Conservation (phyloP, 2,888 invertebrate genomes). For the Amiota mariae region DNA sequence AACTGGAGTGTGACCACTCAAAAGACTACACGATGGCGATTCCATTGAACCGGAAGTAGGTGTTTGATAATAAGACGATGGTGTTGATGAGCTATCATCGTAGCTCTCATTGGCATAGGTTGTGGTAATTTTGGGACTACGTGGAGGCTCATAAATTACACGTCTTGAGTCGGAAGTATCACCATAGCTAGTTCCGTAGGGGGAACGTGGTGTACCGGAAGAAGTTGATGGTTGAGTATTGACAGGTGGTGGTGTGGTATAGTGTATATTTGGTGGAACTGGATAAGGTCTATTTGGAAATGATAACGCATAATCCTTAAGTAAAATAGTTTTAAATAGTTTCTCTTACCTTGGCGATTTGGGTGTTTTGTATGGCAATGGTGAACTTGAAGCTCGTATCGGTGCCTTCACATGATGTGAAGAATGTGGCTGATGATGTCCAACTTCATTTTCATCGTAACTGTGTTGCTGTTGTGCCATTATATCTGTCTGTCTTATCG, state of each 20-base stretch:
- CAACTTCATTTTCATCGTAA: slow-evolving; percentile 58
- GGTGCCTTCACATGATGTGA: slow-evolving; percentile 52
- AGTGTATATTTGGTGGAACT: slow-evolving; percentile 41
- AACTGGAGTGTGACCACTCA: slow-evolving; percentile 49
- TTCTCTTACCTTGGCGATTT: slow-evolving; percentile 69
- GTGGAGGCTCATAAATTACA: slow-evolving; percentile 65
- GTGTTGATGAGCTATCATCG: slow-evolving; percentile 62
- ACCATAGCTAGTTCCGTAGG: slow-evolving; percentile 51
- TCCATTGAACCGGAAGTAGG: slow-evolving; percentile 68
- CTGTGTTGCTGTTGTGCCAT: slow-evolving; percentile 64
- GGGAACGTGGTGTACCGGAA: slow-evolving; percentile 36
- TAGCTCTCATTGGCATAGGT: slow-evolving; percentile 70
- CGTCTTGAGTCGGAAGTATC: slow-evolving; percentile 43
- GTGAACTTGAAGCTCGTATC: slow-evolving; percentile 62
- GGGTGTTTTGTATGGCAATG: slow-evolving; percentile 66
- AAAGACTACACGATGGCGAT: slow-evolving; percentile 55
- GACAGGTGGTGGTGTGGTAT: slow-evolving; percentile 37
- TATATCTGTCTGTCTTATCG: neutral
- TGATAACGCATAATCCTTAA: neutral
- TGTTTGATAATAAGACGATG: slow-evolving; percentile 70
- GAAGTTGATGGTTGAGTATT: slow-evolving; percentile 46
- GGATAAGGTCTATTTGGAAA: slow-evolving; percentile 44
- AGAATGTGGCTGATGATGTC: slow-evolving; percentile 8
- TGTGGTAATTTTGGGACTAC: slow-evolving; percentile 73
- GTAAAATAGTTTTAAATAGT: neutral